Evolutionary conservation across 2,888 invertebrate genomes (phyloP).

Genomic region (Macroteleia sp.): DNA sequence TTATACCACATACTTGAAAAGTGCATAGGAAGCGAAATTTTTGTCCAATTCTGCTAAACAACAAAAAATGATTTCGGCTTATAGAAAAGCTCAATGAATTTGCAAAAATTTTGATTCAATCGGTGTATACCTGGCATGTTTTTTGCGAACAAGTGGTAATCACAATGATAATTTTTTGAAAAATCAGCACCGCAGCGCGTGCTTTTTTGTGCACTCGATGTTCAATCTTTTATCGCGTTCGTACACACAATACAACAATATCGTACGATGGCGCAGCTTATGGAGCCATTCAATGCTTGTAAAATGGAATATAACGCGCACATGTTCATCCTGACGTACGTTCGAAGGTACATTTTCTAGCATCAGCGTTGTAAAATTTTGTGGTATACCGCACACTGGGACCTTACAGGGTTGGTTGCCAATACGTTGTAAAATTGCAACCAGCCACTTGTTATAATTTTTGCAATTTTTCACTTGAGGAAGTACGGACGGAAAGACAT

Average conservation of each 20-base stretch:
- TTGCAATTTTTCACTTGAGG: too few relatives aligned
- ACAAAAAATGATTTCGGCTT: too few relatives aligned
- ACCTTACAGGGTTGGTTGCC: too few relatives aligned
- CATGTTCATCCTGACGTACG: slow-evolving; percentile 42
- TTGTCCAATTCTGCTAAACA: too few relatives aligned
- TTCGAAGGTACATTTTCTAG: slow-evolving; percentile 26
- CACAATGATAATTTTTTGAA: slow-evolving; percentile 44
- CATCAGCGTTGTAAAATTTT: slow-evolving; percentile 53
- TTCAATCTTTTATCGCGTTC: slow-evolving; percentile 31
- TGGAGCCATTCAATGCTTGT: slow-evolving; percentile 36
- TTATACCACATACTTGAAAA: too few relatives aligned
- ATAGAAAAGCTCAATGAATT: slow-evolving; percentile 13
- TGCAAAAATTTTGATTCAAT: slow-evolving; percentile 7
- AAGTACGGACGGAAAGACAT: too few relatives aligned
- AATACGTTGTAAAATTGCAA: too few relatives aligned
- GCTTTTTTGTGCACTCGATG: slow-evolving; percentile 9
- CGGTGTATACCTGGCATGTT: too few relatives aligned
- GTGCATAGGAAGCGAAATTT: too few relatives aligned
- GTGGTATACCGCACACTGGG: slow-evolving; percentile 29
- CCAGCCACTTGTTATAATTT: too few relatives aligned
- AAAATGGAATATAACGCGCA: slow-evolving; percentile 51
- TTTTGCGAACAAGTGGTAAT: slow-evolving; percentile 35
- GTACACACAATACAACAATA: slow-evolving; percentile 38
- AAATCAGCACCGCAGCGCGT: slow-evolving; percentile 7
- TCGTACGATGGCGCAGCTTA: slow-evolving; percentile 29